Base-by-base conservation (phyloP, 2,888 invertebrate genomes). In the Flabesymbios commensalis region DNA sequence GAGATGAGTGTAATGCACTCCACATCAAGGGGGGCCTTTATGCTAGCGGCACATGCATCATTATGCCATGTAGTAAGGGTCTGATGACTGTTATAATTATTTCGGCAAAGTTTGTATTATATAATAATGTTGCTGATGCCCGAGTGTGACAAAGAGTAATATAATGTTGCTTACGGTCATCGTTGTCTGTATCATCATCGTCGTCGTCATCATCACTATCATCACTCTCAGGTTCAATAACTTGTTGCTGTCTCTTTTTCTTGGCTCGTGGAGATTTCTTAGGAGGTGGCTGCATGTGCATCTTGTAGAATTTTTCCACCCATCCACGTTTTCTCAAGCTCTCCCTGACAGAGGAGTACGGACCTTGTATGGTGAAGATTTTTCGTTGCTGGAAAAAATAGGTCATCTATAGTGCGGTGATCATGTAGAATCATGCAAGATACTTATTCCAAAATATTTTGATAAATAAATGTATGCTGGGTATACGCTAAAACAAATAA, bases 311-410 rank as follows among this genome's bases (percentile, higher is more conserved):
- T 62, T 82, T 82, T 67, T 83, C 83, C 41, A 83, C 78, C 83
- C 83, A 83, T 14, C 83, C 83, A 22, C 82, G 71, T 57, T 70
- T 68, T 33, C 82, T 60, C 4, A 83, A 61, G 62, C 76, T 72
- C 53, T 78, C 75, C 42, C 83, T 69, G 3, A 83, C 74, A 29
- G 77, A 74, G 3, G 79, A 74, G 61, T 83, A 83, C 3, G 82
- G 81, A 3, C 83, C 83, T 59, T 82, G 79, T 22, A 83, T 80
- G 2, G 80, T 81, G 69, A 83, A 83, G 31, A 83, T 74, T 68
- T 79, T 79, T 31, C 75, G 75, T 57, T 74, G 69, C 68, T 68
- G 62, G 32, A 41, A 49, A 19, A 26, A 24, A 52, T 7, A 56
- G 5, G 26, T 32, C 26, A n/a, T 22, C 10, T 7, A 53, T 53